Base-by-base conservation (phyloP, 1,140 invertebrate species). In the Heliconius melpomene region DNA sequence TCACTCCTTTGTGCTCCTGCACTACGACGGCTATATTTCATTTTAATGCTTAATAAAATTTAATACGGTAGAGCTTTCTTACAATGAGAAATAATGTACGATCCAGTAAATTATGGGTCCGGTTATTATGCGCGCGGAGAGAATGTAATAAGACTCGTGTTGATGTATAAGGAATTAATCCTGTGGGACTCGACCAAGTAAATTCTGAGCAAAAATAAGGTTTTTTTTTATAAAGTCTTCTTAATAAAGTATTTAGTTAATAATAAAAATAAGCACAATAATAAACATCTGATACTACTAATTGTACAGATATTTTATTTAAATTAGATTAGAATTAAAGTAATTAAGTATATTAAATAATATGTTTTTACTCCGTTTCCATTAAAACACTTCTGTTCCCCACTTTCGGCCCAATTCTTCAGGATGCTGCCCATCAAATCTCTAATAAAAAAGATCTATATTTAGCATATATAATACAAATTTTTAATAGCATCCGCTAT, bases 121-220 rank as follows among this genome's bases (percentile, higher is more conserved):
- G 18, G 71, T 72, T 72, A 71, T 60, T 23, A 38, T 20, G 23
- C 29, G 74, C 54, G 66, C 75, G 75, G 40, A 71, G 38, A 71
- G 75, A 66, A 70, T 46, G 60, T 71, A 50, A 77, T 77, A 77
- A 71, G 75, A 38, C 75, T 29, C 54, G 26, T 77, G 66, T 71
- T 71, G 40, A 23, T 71, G 60, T 77, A 76, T 76, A 77, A 77
- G 70, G 26, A 71, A 77, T 77, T 77, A 66, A 77, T 77, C 75
- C 60, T 66, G 60, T 66, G 60, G 13, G 60, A 66, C 26, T 29
- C 60, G 13, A 16, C 13, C 60, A 66, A 66, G 60, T 13, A 26
- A 29, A 66, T 66, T 66, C 1, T 66, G 11, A 29, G 23, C 3
- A 29, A 66, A 66, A 66, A 66, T 29, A 7, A 36, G 3, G 13